Percentiles rank a stretch among this genome's conserved stretches.
phyloP scores from a whole-genome alignment of 2,888 invertebrate genomes.

The Diogma glabrata region DNA sequence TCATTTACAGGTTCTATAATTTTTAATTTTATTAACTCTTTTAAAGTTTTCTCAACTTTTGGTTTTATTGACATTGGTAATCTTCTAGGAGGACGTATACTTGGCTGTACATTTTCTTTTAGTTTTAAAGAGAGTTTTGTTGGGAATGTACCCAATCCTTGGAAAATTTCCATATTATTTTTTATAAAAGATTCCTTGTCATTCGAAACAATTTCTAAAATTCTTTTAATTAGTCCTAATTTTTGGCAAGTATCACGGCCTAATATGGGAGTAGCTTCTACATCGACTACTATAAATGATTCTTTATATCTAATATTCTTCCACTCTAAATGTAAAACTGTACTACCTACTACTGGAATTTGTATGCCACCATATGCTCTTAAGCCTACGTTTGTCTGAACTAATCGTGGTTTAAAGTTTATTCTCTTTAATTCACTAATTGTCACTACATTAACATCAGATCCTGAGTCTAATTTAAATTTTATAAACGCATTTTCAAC shows the following conservation, averaged over 20 bases:
- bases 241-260: not conserved
- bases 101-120: constrained; percentile 11
- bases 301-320: no score
- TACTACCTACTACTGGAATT: no score
- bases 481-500: no score
- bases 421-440: no score
- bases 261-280: not conserved
- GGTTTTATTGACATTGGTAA: constrained; percentile 13
- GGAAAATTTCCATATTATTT: constrained; percentile 18
- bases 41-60: not conserved
- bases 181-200: not conserved
- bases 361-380: no score
- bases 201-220: not conserved
- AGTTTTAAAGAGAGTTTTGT: constrained; percentile 15
- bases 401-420: no score
- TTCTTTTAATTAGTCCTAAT: not conserved
- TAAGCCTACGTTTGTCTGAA: no score
- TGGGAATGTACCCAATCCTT: constrained; percentile 18
- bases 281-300: no score
- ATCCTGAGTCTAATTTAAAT: no score
- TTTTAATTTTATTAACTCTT: not conserved
- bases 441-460: no score
- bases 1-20: not conserved
- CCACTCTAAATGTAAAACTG: no score
- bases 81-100: constrained; percentile 17